Evolutionary conservation across 2,113 vertebrate species (phyloP), one percentile per base, ranked within the genome.

Genomic region (Mastomys natalensis): DNA sequence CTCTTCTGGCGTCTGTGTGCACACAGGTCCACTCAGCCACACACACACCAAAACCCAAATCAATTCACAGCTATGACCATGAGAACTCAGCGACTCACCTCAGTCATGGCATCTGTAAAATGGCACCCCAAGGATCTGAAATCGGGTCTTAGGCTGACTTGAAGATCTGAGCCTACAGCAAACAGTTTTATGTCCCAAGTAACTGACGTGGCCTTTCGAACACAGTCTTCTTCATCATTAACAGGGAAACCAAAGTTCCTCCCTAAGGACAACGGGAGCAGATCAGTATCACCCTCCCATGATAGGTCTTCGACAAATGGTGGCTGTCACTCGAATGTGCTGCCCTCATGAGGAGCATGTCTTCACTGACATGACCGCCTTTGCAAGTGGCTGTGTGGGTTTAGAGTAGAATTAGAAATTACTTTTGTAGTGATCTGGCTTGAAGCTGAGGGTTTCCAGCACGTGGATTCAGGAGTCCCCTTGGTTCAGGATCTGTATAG

Each of bases 311-410:
- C 51, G 11, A 0, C 8, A 55, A 40, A 16, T 10, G 24, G 11
- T 4, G 13, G 4, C 72, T 37, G 12, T 53, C 16, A 0, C 9
- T 11, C 0, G 0, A 3, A 4, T 0, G 0, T 1, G 34, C 24
- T 40, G n/a, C 24, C 3, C 0, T 1, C 4, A 5, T 29, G 80
- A 80, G 40, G 73, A 40, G 17, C 5, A 7, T 40, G 12, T 6
- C 62, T 73, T 16, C 3, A 3, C 11, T 3, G n/a, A 81, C 15
- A 9, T 31, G 0, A 8, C 3, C 4, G 8, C 58, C 17, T 0
- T 0, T 26, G 43, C 22, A 53, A 24, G n/a, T 5, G 7, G 51
- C 5, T 48, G 31, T 29, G 0, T 5, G n/a, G 82, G 8, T 45
- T 85, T 40, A 29, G 29, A 31, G 7, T 24, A 31, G 24, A 22